Percentiles rank a stretch among this genome's conserved stretches.
Conservation (phyloP, 2,113 vertebrate species). For the Acrocephalus arundinaceus region DNA sequence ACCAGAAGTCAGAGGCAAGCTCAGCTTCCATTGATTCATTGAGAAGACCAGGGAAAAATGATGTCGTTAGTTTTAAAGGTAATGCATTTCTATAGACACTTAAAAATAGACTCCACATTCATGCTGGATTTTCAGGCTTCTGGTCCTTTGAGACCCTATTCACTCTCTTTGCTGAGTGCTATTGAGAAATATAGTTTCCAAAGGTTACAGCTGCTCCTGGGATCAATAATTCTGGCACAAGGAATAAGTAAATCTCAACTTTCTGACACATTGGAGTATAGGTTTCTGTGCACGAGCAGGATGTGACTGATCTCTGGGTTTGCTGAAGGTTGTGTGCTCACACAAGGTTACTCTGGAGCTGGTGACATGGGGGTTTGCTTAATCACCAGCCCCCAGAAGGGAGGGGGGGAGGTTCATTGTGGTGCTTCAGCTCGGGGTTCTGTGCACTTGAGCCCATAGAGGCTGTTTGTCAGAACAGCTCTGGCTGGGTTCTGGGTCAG, state of each 20-base stretch:
- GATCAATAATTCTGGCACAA: constrained; percentile 12
- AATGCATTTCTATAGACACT: neutral
- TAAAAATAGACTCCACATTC: neutral
- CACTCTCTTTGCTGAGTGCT: neutral
- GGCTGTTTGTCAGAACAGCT: neutral
- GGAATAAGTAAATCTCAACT: neutral
- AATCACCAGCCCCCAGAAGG: neutral
- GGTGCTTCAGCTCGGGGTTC: neutral
- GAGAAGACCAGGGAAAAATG: neutral
- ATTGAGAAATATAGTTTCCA: neutral
- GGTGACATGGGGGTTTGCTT: neutral
- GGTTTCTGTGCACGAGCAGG: neutral
- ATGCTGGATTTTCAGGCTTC: neutral
- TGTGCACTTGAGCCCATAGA: fast-evolving
- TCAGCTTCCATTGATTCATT: neutral
- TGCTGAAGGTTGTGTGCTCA: neutral
- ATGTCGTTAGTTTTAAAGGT: neutral
- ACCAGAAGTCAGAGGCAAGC: neutral
- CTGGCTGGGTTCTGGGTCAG: neutral
- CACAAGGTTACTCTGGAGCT: neutral
- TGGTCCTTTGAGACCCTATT: neutral
- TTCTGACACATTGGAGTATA: fast-evolving
- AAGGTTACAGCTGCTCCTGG: neutral
- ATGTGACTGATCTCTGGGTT: neutral
- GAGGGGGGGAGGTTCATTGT: neutral